Percentiles rank a stretch among this genome's conserved stretches.
Evolutionary conservation across 2,888 invertebrate species (phyloP).

Genomic region (Anoplius nigerrimus): DNA sequence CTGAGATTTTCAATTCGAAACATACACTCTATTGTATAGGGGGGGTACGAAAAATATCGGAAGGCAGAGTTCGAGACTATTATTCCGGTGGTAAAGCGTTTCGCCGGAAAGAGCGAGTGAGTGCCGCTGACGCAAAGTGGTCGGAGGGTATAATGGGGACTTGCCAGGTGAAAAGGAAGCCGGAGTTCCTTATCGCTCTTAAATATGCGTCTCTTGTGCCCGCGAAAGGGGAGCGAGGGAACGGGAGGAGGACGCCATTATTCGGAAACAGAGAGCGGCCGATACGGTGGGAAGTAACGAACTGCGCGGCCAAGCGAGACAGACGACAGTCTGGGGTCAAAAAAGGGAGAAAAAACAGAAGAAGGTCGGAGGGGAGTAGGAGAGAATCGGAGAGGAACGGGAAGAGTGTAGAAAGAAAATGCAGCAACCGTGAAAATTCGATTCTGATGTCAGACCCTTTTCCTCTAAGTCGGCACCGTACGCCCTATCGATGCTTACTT

Average conservation of each 20-base stretch:
- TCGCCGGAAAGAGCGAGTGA: slow-evolving; percentile 1
- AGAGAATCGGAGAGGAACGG: neutral
- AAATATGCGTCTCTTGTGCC: slow-evolving; percentile 39
- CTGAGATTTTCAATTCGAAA: too few relatives aligned
- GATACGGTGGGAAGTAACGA: neutral
- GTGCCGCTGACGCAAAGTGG: neutral
- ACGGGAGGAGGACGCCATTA: too few relatives aligned
- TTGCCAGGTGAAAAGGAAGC: slow-evolving; percentile 23
- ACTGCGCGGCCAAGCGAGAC: too few relatives aligned
- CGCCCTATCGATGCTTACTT: too few relatives aligned
- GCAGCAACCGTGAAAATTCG: slow-evolving; percentile 11
- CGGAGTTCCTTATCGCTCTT: slow-evolving; percentile 34
- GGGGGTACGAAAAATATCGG: too few relatives aligned
- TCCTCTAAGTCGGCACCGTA: too few relatives aligned
- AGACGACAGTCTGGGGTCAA: too few relatives aligned
- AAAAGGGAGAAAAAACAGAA: neutral
- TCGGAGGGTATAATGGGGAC: slow-evolving; percentile 12
- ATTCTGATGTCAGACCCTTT: neutral
- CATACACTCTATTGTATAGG: too few relatives aligned
- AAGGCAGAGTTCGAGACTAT: slow-evolving; percentile 10
- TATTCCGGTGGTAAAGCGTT: slow-evolving; percentile 23
- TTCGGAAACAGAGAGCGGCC: too few relatives aligned
- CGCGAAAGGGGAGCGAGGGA: slow-evolving; percentile 11
- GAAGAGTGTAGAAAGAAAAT: neutral
- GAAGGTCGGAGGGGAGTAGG: neutral